Conservation (phyloP, 2,113 vertebrate genomes). For the Cygnus buccinator region DNA sequence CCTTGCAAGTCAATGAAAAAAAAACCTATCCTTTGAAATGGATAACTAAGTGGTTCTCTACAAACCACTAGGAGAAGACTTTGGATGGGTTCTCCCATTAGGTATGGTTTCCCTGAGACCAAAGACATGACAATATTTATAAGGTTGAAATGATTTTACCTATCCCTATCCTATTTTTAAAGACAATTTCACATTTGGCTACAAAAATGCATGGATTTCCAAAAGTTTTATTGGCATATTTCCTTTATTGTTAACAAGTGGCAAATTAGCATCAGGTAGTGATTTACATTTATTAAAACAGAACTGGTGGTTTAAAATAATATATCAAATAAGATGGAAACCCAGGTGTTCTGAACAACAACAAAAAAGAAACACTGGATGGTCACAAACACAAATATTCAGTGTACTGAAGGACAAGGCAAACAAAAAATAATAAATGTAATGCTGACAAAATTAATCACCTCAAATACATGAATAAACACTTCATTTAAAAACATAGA, state of each 20-base stretch:
- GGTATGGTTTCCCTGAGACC: background rate
- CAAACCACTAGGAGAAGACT: background rate
- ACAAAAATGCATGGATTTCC: background rate
- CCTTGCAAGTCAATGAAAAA: background rate
- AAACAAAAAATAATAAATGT: constrained; percentile 23
- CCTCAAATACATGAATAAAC: background rate
- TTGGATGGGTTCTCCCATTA: background rate
- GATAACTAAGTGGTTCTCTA: background rate
- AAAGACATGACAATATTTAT: background rate
- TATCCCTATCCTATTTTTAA: background rate
- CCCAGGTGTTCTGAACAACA: background rate
- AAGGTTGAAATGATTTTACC: background rate
- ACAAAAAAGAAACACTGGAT: background rate
- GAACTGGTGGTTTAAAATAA: constrained; percentile 9
- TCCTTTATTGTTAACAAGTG: constrained; percentile 58
- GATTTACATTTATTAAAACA: constrained; percentile 40
- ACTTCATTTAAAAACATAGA: background rate
- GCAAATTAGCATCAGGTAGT: constrained; percentile 2
- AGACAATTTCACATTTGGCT: background rate
- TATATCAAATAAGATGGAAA: background rate
- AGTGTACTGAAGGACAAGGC: background rate
- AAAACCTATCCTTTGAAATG: background rate
- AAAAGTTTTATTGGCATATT: background rate
- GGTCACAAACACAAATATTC: constrained; percentile 8
- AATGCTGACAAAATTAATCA: background rate